These are phyloP conservation scores for Tauraco hartlaubi DNA, from an alignment of 2,797 vertebrate species.

Conservation along the genomic window DNA sequence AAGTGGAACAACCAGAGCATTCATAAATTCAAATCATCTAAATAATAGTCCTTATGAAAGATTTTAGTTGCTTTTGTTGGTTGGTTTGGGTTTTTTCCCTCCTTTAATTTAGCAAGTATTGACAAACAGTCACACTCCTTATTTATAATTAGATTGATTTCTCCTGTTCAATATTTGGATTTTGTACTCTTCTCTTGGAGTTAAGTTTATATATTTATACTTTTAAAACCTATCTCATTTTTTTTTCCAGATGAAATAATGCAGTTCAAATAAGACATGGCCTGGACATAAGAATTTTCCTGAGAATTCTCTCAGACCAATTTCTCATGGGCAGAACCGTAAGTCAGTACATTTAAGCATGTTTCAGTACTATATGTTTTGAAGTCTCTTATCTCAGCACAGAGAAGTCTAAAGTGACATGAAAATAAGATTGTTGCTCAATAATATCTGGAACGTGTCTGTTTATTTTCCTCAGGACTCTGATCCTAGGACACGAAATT, in stretches of 20 bases:
- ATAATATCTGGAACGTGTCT: not conserved
- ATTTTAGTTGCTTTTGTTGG: not conserved
- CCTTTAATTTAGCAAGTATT: not conserved
- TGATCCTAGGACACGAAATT: not conserved
- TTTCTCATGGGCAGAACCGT: not conserved
- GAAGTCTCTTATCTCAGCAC: not conserved
- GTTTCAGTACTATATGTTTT: not conserved
- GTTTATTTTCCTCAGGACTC: not conserved
- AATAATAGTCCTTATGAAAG: not conserved
- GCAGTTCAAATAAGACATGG: not conserved
- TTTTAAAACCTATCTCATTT: not conserved
- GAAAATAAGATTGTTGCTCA: not conserved
- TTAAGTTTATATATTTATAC: not conserved
- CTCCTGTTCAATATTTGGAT: not conserved
- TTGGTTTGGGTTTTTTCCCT: not conserved
- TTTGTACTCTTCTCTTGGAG: not conserved
- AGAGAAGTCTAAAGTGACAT: conserved; percentile 3
- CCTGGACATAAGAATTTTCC: not conserved
- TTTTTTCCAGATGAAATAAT: conserved; percentile 3
- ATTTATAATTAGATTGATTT: not conserved
- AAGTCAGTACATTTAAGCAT: not conserved
- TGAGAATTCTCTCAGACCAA: not conserved
- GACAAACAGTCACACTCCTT: not conserved
- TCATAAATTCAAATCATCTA: not conserved
- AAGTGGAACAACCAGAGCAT: not conserved